Percentiles rank a stretch among this genome's conserved stretches.
Conservation (phyloP, 2,113 vertebrate genomes). For the Bos javanicus region DNA sequence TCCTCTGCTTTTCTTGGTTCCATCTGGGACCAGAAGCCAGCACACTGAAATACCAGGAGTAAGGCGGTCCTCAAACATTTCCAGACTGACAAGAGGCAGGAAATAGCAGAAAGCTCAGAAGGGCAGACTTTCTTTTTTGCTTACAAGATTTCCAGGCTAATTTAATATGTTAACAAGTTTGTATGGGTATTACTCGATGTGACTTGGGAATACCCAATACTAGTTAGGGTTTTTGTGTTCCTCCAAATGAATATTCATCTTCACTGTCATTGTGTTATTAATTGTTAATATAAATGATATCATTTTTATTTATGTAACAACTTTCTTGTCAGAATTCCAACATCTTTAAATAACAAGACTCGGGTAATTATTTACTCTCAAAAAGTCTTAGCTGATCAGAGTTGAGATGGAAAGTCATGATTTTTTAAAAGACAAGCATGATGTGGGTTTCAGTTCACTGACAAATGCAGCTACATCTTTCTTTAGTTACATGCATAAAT, state of each 20-base stretch:
- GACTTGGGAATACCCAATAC: not conserved
- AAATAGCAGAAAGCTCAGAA: conserved; percentile 59
- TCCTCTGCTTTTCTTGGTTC: conserved; percentile 73
- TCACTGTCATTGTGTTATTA: not conserved
- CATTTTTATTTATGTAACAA: not conserved
- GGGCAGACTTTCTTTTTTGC: conserved; percentile 44
- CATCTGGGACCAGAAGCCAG: conserved; percentile 74
- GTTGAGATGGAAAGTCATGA: not conserved
- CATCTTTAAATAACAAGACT: conserved; percentile 18
- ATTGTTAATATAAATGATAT: not conserved
- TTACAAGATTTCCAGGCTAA: conserved; percentile 36
- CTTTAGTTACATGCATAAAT: conserved; percentile 77
- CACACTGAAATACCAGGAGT: conserved; percentile 67
- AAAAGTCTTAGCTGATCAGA: conserved; percentile 29
- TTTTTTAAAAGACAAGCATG: conserved; percentile 16
- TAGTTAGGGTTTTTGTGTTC: not conserved
- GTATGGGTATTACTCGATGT: not conserved
- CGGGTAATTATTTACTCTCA: not conserved
- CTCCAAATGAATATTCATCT: not conserved
- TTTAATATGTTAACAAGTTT: conserved; percentile 35
- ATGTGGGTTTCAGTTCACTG: conserved; percentile 46
- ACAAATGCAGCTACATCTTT: conserved; percentile 64
- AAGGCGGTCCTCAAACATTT: conserved; percentile 53
- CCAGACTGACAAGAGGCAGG: conserved; percentile 56
- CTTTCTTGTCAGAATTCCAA: not conserved